Evolutionary conservation across 2,113 vertebrate species (phyloP).

Genomic region (Amblyornis subalaris): DNA sequence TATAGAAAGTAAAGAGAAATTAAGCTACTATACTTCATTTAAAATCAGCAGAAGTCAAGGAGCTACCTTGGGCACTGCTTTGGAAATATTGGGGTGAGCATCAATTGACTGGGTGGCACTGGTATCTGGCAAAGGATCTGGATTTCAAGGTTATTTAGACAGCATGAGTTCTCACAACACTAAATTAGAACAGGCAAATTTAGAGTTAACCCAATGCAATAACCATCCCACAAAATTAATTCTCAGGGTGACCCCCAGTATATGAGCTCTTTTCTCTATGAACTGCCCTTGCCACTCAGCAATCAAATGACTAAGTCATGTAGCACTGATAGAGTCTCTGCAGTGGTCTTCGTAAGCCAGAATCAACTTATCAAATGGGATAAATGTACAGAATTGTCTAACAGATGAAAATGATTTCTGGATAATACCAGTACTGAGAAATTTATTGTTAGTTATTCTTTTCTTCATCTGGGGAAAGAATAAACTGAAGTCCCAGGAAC

Average conservation of each 20-base stretch:
- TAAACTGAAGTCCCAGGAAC: not conserved
- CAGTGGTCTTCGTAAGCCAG: not conserved
- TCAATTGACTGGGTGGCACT: not conserved
- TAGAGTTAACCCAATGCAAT: not conserved
- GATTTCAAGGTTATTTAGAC: constrained; percentile 25
- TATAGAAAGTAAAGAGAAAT: constrained; percentile 8
- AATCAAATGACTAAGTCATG: not conserved
- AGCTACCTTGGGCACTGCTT: not conserved
- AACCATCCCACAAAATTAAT: not conserved
- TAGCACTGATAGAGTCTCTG: not conserved
- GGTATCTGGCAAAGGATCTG: not conserved
- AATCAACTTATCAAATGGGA: constrained; percentile 15
- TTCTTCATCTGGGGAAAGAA: not conserved
- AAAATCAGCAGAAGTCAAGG: not conserved
- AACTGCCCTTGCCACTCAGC: not conserved
- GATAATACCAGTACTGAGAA: not conserved
- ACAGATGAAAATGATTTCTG: not conserved
- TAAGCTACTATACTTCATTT: not conserved
- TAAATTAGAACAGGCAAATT: constrained; percentile 5
- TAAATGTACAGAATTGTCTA: not conserved
- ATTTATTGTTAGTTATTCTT: not conserved
- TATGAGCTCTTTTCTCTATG: not conserved
- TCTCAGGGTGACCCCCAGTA: not conserved
- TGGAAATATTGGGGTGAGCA: not conserved
- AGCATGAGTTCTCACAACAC: not conserved